Base-by-base conservation (phyloP, 1,140 invertebrate species). In the Cotesia glomerata region DNA sequence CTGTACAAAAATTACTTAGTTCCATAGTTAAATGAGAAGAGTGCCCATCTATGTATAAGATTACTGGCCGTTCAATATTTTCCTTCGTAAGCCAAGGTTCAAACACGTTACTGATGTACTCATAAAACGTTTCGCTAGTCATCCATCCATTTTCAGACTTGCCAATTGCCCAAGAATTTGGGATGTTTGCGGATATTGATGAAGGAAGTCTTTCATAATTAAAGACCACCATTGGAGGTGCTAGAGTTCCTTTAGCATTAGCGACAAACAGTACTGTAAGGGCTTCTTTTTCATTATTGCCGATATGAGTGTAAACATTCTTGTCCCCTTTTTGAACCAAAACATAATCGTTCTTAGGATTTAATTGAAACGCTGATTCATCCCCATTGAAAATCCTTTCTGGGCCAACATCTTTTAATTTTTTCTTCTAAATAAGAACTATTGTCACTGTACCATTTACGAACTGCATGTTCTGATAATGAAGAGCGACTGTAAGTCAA, bases 31-130 rank as follows among this genome's bases (percentile, higher is more conserved):
- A 58, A 63, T 85, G 80, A 18, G 80, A 81, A 32, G 61, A 65
- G 78, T 84, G 83, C 8, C 81, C 85, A 79, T 85, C 84, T 13
- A 85, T 63, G 80, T 83, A 85, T n/a, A 86, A 65, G 26, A 81
- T 73, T 8, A 85, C 76, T 45, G 84, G 83, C 45, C 59, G 65
- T 76, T 65, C 56, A 16, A 85, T 81, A 49, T 77, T 77, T 32
- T 83, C 73, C 74, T 80, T 18, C 63, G 65, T 69, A 51, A 86
- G 32, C 77, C 80, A 67, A 0, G 79, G 77, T 7, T 68, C 9
- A 58, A 83, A 82, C 1, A 79, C 74, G 75, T 85, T 81, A 26
- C 76, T 5, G 68, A 65, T 8, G 79, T 78, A 75, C 82, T 66
- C 70, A 56, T 49, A 85, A 77, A 85, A 86, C 16, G 72, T 63